Conservation (phyloP, 1,140 invertebrate genomes). For the Telenomus remus region DNA sequence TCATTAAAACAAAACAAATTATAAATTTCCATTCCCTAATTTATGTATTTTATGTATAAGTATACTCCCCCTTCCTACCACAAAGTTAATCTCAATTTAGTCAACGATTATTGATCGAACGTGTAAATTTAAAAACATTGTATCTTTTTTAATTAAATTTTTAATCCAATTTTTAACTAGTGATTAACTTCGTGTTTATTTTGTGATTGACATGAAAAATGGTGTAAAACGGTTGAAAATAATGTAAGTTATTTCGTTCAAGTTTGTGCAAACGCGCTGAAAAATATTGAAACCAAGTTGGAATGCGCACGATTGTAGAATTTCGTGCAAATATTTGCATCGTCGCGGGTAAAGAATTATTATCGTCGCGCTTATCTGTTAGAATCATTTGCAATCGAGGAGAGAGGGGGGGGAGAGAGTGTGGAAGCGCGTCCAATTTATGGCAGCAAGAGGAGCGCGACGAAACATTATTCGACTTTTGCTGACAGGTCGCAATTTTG, state of each 20-base stretch:
- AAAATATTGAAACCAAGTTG: slow-evolving; percentile 39
- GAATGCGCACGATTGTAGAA: slow-evolving; percentile 27
- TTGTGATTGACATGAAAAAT: no score
- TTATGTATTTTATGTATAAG: no score
- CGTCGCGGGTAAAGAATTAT: slow-evolving; percentile 41
- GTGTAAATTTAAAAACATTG: no score
- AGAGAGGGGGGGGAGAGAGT: slow-evolving; percentile 16
- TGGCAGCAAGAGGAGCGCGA: slow-evolving; percentile 4
- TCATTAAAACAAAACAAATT: no score
- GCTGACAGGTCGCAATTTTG: slow-evolving; percentile 31
- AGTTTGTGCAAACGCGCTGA: slow-evolving; percentile 42
- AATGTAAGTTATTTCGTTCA: no score
- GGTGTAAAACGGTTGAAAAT: no score
- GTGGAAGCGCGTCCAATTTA: slow-evolving; percentile 26
- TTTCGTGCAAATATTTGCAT: slow-evolving; percentile 5
- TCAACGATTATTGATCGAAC: no score
- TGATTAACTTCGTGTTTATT: no score
- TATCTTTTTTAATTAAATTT: no score
- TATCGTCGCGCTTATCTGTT: slow-evolving; percentile 35
- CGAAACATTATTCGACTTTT: slow-evolving; percentile 15
- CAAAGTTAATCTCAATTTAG: no score
- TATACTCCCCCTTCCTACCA: slow-evolving; percentile 5
- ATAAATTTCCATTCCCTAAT: no score
- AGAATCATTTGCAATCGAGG: slow-evolving; percentile 34
- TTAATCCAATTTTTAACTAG: no score